Evolutionary conservation across 2,888 invertebrate species (phyloP).

Genomic region (Abscondita cerata): DNA sequence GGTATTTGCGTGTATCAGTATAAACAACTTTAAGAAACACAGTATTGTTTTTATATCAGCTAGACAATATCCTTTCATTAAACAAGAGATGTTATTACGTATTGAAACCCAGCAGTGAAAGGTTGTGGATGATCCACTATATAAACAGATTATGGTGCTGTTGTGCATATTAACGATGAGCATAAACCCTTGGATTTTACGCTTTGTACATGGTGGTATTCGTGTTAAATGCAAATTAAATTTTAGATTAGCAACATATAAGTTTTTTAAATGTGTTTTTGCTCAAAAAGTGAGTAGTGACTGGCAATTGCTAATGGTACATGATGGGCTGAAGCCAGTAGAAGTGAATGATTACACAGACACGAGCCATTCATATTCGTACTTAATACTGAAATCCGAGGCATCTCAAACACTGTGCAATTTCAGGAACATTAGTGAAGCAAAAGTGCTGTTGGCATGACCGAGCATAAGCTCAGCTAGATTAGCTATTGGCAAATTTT

Average conservation of each 20-base stretch:
- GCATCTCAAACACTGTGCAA: too few species aligned
- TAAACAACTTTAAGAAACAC: not conserved
- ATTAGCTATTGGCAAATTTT: too few species aligned
- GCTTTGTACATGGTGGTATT: not conserved
- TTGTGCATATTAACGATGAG: slow-evolving; percentile 48
- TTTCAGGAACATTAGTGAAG: too few species aligned
- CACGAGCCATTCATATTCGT: too few species aligned
- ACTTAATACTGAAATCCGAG: too few species aligned
- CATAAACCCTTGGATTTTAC: slow-evolving; percentile 36
- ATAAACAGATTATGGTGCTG: slow-evolving; percentile 51
- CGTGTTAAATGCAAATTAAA: not conserved
- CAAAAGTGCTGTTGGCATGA: too few species aligned
- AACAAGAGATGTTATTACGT: slow-evolving; percentile 40
- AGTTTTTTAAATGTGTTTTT: too few species aligned
- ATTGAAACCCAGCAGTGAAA: slow-evolving; percentile 51
- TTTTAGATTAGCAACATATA: not conserved
- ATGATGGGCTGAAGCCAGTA: too few species aligned
- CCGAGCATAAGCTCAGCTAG: too few species aligned
- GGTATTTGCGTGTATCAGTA: slow-evolving; percentile 15
- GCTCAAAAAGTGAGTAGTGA: too few species aligned
- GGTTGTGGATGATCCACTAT: slow-evolving; percentile 48
- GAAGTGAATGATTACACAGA: too few species aligned
- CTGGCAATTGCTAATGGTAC: too few species aligned
- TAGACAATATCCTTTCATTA: slow-evolving; percentile 38
- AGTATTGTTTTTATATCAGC: slow-evolving; percentile 18